These are phyloP conservation scores for Diarsia dahlii DNA, from an alignment of 2,888 invertebrate species.

Conservation along the genomic window DNA sequence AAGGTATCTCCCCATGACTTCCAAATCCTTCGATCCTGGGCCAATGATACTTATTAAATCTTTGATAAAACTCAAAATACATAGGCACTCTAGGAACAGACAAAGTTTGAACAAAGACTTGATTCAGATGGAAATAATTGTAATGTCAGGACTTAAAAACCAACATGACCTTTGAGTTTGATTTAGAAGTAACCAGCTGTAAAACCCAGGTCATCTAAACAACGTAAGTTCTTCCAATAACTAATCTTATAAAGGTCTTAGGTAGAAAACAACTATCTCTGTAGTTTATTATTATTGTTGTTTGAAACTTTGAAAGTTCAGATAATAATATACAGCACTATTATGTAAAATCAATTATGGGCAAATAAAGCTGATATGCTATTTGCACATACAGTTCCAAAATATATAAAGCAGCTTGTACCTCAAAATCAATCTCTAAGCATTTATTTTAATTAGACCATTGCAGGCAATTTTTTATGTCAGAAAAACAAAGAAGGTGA, in stretches of 20 bases:
- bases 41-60: not conserved
- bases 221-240: not conserved
- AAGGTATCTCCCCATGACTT: too few species aligned
- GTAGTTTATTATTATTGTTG: not conserved
- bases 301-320: not conserved
- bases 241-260: constrained; percentile 1
- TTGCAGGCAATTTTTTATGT: too few species aligned
- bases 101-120: not conserved
- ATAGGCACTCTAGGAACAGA: too few species aligned
- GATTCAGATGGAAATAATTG: not conserved
- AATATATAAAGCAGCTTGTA: not conserved
- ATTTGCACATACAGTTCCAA: not conserved
- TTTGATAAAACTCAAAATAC: not conserved
- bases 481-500: too few species aligned
- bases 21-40: too few species aligned
- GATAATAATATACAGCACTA: not conserved
- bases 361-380: not conserved
- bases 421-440: too few species aligned
- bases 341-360: not conserved
- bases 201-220: not conserved
- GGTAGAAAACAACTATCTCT: not conserved
- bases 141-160: not conserved
- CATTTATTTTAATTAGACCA: too few species aligned
- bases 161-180: constrained; percentile 23
- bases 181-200: not conserved